Base-by-base conservation (phyloP, 2,888 invertebrate species). In the Romanomermis culicivorax region DNA sequence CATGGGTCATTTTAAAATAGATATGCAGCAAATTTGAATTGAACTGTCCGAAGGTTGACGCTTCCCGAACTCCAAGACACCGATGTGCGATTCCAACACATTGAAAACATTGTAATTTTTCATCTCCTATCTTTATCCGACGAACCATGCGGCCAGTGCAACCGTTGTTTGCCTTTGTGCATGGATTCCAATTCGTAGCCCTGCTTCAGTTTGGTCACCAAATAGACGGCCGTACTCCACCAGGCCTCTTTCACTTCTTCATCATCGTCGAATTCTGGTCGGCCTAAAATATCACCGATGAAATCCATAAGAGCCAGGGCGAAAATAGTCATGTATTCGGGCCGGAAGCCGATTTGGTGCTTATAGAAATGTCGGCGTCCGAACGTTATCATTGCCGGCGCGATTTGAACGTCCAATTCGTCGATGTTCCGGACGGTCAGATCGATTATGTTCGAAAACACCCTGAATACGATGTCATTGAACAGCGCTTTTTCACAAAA, bases 401-500 rank as follows among this genome's bases (percentile, higher is more conserved):
- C 62, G 23, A 64, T 64, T 52, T 64, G 64, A 3, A 57, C 56
- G 53, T 64, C 63, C 43, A 64, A 55, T 36, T 64, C 61, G 27
- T 62, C 61, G n/a, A 63, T 59, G 57, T 61, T 64, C 53, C 60
- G 42, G 26, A 61, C 63, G 17, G 63, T 56, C 50, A 64, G 56
- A 55, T 64, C 60, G n/a, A 64, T 54, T 29, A 64, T 60, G 48
- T 59, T 60, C 25, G 62, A 60, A 56, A 64, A 62, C 7, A 64
- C 57, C 26, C 57, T 55, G n/a, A 36, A 36, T 36, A 11, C n/a
- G n/a, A n/a, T n/a, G n/a, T n/a, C n/a, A n/a, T n/a, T n/a, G n/a
- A n/a, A n/a, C n/a, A n/a, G n/a, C n/a, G n/a, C n/a, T n/a, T n/a
- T n/a, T n/a, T n/a, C n/a, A n/a, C n/a, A n/a, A n/a, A n/a, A n/a